Conservation (phyloP, 53 echinoderm and acorn worm species). For the Patiria pectinifera region DNA sequence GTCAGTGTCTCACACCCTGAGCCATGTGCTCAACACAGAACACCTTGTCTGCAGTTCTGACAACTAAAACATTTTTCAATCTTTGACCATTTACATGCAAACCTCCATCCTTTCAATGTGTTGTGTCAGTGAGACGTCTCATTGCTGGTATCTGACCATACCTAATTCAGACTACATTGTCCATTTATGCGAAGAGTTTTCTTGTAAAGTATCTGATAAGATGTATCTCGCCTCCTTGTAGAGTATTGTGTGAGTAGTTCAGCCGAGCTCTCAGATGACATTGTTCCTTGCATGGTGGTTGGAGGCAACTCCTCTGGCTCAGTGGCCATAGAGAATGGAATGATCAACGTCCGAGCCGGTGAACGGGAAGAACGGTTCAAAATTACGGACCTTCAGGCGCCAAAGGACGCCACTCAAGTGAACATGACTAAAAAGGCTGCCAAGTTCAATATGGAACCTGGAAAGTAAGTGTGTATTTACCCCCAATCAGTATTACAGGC, state of each 20-base stretch:
- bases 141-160: too few species aligned
- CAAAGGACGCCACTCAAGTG: neutral
- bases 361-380: slow-evolving; percentile 21
- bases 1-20: too few species aligned
- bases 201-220: neutral
- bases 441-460: slow-evolving; percentile 70
- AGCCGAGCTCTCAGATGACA: slow-evolving; percentile 44
- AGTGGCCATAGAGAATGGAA: slow-evolving; percentile 47
- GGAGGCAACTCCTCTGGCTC: slow-evolving; percentile 49
- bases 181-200: too few species aligned
- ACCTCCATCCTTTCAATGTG: too few species aligned
- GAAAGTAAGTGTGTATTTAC: slow-evolving; percentile 52
- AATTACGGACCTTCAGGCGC: slow-evolving; percentile 18
- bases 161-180: too few species aligned
- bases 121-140: too few species aligned
- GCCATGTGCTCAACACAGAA: too few species aligned
- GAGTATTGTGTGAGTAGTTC: slow-evolving; percentile 70
- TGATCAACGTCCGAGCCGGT: slow-evolving; percentile 7
- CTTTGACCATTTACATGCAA: too few species aligned
- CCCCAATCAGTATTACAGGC: neutral
- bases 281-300: slow-evolving; percentile 58
- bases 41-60: too few species aligned
- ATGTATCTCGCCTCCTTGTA: neutral
- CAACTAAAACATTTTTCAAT: too few species aligned
- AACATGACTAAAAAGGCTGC: neutral